These are phyloP conservation scores for Nyctalus aviator DNA, from an alignment of 2,797 vertebrate genomes.

Conservation along the genomic window DNA sequence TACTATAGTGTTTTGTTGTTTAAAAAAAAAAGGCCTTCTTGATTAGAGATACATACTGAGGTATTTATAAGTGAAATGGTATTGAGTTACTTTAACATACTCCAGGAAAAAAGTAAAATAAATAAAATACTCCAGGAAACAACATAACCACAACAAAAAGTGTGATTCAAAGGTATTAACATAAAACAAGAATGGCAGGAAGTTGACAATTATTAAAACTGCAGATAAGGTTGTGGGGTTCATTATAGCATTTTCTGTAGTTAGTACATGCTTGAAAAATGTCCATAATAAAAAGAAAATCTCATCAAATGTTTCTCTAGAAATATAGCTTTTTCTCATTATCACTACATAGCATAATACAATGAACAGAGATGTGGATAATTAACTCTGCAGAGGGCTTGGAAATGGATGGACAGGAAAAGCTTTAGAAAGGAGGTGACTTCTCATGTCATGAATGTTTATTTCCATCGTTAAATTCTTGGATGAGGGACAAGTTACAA, in stretches of 20 bases:
- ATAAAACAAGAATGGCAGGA: conserved; percentile 31
- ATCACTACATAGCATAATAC: conserved; percentile 37
- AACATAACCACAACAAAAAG: conserved; percentile 28
- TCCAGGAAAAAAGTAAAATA: neutral
- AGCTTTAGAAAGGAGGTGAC: conserved; percentile 35
- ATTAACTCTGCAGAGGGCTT: conserved; percentile 53
- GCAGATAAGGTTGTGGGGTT: neutral
- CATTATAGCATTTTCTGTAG: neutral
- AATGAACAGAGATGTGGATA: conserved; percentile 43
- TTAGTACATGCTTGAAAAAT: conserved; percentile 36
- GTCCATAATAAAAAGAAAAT: conserved; percentile 61
- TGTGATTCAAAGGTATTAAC: neutral
- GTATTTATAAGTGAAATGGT: conserved; percentile 31
- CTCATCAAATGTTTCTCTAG: conserved; percentile 18
- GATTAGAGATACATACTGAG: neutral
- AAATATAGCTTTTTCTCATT: conserved; percentile 56
- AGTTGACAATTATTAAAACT: neutral
- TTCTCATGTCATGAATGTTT: conserved; percentile 67
- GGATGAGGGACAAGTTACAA: conserved; percentile 66
- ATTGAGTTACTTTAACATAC: conserved; percentile 43
- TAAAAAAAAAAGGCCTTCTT: neutral
- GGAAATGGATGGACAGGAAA: conserved; percentile 41
- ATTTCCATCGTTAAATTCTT: conserved; percentile 69
- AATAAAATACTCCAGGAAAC: conserved; percentile 19
- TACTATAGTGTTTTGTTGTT: neutral